Conservation (phyloP, 1,140 invertebrate genomes). For the Drosophila santomea region DNA sequence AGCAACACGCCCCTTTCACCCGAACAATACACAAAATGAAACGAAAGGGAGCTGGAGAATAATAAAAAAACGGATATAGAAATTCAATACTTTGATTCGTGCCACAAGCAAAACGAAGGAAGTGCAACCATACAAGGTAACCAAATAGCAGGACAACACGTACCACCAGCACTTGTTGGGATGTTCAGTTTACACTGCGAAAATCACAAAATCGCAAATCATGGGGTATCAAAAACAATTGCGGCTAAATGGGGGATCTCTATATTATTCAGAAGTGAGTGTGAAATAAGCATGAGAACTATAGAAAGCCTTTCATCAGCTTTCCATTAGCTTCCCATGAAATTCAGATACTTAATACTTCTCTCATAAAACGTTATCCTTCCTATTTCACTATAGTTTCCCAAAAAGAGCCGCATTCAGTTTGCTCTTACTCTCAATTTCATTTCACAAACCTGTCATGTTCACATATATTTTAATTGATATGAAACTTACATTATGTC, state of each 20-base stretch:
- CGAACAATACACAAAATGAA: slow-evolving; percentile 52
- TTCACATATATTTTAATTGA: neutral
- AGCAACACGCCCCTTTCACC: slow-evolving; percentile 49
- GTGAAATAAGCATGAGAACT: too few relatives aligned
- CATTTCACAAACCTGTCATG: neutral
- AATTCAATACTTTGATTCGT: slow-evolving; percentile 85
- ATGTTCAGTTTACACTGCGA: slow-evolving; percentile 17
- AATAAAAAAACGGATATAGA: slow-evolving; percentile 81
- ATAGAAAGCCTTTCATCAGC: too few relatives aligned
- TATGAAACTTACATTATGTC: neutral
- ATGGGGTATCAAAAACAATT: neutral
- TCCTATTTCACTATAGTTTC: too few relatives aligned
- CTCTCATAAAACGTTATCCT: too few relatives aligned
- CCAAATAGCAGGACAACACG: slow-evolving; percentile 82
- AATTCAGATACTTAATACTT: too few relatives aligned
- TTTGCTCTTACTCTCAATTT: neutral
- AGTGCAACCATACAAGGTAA: slow-evolving; percentile 82
- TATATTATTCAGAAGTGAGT: too few relatives aligned
- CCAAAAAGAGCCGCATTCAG: too few relatives aligned
- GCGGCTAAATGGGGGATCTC: too few relatives aligned
- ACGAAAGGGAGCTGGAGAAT: slow-evolving; percentile 22
- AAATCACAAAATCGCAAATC: neutral
- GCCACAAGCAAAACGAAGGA: slow-evolving; percentile 67
- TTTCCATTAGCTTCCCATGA: too few relatives aligned
- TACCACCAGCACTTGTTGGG: slow-evolving; percentile 74